Conservation (phyloP, 2,113 vertebrate species). For the Grallaria varia region DNA sequence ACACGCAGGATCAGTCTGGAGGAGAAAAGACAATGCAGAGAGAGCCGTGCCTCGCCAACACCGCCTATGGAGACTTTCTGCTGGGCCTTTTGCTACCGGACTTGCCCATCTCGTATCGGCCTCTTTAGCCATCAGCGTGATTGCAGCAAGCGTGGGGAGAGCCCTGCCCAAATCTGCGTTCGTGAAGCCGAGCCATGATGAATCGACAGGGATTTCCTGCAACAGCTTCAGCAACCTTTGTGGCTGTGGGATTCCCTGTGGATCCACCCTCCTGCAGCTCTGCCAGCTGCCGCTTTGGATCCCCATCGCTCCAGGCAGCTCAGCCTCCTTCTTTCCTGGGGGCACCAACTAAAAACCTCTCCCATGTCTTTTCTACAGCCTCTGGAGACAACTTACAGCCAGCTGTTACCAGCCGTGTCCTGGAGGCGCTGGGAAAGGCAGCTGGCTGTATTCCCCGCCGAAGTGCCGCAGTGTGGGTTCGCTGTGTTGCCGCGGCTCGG, state of each 20-base stretch:
- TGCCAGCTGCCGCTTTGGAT: background rate
- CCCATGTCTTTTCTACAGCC: background rate
- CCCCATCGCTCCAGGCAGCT: rapidly evolving
- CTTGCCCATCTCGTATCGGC: too few relatives aligned
- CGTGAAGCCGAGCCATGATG: too few relatives aligned
- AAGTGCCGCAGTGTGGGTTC: background rate
- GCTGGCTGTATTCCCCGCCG: background rate
- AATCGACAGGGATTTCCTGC: background rate
- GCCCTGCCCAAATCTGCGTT: too few relatives aligned
- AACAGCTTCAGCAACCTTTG: background rate
- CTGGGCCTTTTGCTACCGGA: too few relatives aligned
- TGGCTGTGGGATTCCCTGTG: background rate
- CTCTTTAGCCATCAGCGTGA: too few relatives aligned
- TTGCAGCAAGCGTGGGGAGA: too few relatives aligned
- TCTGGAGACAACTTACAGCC: background rate
- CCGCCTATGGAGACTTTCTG: too few relatives aligned
- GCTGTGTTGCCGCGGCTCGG: background rate
- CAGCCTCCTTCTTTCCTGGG: background rate
- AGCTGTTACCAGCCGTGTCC: background rate
- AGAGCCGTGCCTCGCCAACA: too few relatives aligned
- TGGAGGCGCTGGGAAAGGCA: background rate
- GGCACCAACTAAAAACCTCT: background rate
- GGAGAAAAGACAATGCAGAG: too few relatives aligned
- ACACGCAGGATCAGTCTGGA: too few relatives aligned
- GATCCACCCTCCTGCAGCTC: background rate